These are phyloP conservation scores for Halcyon malimbica DNA, from an alignment of 2,113 vertebrate genomes.

Conservation along the genomic window DNA sequence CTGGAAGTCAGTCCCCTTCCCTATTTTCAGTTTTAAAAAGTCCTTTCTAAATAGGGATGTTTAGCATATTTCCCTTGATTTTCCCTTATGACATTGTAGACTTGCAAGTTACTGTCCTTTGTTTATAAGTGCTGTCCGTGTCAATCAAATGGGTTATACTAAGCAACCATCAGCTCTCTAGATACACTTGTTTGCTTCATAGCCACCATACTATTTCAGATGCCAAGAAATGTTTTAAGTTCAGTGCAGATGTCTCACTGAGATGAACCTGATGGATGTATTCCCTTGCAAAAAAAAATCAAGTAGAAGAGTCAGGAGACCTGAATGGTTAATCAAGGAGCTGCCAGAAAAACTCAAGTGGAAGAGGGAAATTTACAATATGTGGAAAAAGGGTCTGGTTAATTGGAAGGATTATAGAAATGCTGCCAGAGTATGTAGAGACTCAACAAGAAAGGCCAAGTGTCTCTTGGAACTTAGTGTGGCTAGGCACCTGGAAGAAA, in stretches of 20 bases:
- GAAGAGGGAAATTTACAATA: too few species aligned
- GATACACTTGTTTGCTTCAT: background rate
- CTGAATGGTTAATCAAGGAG: too few species aligned
- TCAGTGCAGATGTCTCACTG: background rate
- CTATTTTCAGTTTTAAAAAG: background rate
- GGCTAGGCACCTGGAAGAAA: too few species aligned
- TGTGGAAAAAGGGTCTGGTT: too few species aligned
- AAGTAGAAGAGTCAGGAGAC: too few species aligned
- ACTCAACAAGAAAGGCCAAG: too few species aligned
- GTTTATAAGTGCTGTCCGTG: background rate
- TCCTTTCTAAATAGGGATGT: background rate
- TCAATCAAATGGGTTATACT: background rate
- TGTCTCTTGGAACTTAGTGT: too few species aligned
- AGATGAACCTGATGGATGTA: background rate
- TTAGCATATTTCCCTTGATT: background rate
- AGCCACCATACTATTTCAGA: background rate
- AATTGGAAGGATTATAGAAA: too few species aligned
- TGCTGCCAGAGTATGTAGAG: too few species aligned
- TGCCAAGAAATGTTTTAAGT: background rate
- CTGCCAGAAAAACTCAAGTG: too few species aligned
- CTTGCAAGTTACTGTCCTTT: background rate
- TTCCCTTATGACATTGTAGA: background rate
- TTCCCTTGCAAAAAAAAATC: too few species aligned
- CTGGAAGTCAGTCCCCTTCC: background rate
- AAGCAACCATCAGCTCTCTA: background rate